phyloP scores from a whole-genome alignment of 2,888 invertebrate genomes.

The Protodeltote pygarga region DNA sequence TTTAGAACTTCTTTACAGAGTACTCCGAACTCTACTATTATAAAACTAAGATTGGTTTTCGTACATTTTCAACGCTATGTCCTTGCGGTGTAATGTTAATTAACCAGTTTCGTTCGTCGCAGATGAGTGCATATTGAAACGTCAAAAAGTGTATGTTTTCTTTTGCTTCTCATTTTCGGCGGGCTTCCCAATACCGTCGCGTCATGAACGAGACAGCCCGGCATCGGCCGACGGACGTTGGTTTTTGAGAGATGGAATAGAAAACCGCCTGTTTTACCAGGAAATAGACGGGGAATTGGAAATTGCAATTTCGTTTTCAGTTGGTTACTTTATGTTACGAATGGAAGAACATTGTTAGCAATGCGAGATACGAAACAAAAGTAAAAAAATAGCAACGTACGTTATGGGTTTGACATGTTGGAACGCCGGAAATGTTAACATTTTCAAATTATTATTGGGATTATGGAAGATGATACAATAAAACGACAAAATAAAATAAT shows the following conservation, averaged over 20 bases:
- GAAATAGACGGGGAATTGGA: slow-evolving; percentile 81
- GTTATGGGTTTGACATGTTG: slow-evolving; percentile 22
- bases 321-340: slow-evolving; percentile 68
- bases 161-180: slow-evolving; percentile 84
- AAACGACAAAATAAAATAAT: slow-evolving; percentile 12
- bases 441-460: no score
- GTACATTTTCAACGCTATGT: slow-evolving; percentile 13
- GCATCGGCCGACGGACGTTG: slow-evolving; percentile 61
- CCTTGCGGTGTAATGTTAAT: slow-evolving; percentile 59
- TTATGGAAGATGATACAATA: no score
- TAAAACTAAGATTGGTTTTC: slow-evolving; percentile 17
- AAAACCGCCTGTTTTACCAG: slow-evolving; percentile 78
- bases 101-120: slow-evolving; percentile 62
- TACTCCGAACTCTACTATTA: slow-evolving; percentile 9
- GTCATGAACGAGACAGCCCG: slow-evolving; percentile 76
- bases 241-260: slow-evolving; percentile 77
- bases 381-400: slow-evolving; percentile 18
- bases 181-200: slow-evolving; percentile 78
- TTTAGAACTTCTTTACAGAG: slow-evolving; percentile 29
- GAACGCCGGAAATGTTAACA: slow-evolving; percentile 24
- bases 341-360: slow-evolving; percentile 56
- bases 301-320: slow-evolving; percentile 77
- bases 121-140: slow-evolving; percentile 85
- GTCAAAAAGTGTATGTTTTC: slow-evolving; percentile 80
- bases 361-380: slow-evolving; percentile 33